Percentiles rank a stretch among this genome's conserved stretches.
Conservation (phyloP, 2,888 invertebrate species). For the Aleiodes leptofemur region DNA sequence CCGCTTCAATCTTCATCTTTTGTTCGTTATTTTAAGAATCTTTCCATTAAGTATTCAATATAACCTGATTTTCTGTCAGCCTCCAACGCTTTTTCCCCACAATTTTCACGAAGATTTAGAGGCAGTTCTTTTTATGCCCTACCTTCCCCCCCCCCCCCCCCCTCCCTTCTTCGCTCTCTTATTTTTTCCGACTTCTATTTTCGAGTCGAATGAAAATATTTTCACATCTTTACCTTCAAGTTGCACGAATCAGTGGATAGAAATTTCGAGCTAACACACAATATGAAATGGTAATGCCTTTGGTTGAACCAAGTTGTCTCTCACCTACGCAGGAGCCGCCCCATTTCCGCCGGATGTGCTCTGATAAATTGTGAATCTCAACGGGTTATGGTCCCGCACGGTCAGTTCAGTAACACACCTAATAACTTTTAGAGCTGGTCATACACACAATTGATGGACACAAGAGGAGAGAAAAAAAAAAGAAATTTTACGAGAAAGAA, state of each 20-base stretch:
- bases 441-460: background rate
- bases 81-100: background rate
- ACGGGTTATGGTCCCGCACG: slow-evolving; percentile 57
- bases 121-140: no score
- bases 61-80: slow-evolving; percentile 55
- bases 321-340: slow-evolving; percentile 73
- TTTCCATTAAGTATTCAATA: slow-evolving; percentile 68
- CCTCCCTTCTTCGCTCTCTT: no score
- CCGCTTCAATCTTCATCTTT: slow-evolving; percentile 28
- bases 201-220: no score
- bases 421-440: slow-evolving; percentile 13
- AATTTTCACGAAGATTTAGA: no score
- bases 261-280: background rate
- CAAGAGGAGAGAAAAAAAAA: no score
- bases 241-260: background rate
- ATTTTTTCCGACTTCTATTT: no score
- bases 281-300: slow-evolving; percentile 38
- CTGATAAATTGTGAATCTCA: slow-evolving; percentile 73
- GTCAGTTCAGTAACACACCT: slow-evolving; percentile 54
- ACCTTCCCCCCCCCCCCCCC: no score
- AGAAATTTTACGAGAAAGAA: background rate
- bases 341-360: slow-evolving; percentile 74
- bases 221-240: background rate
- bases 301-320: slow-evolving; percentile 52
- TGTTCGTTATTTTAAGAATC: slow-evolving; percentile 67